A percentile compares a stretch with the other conserved stretches of the same genome.
These are phyloP conservation scores for Solea solea DNA, from an alignment of 2,113 vertebrate genomes.

Conservation along the genomic window DNA sequence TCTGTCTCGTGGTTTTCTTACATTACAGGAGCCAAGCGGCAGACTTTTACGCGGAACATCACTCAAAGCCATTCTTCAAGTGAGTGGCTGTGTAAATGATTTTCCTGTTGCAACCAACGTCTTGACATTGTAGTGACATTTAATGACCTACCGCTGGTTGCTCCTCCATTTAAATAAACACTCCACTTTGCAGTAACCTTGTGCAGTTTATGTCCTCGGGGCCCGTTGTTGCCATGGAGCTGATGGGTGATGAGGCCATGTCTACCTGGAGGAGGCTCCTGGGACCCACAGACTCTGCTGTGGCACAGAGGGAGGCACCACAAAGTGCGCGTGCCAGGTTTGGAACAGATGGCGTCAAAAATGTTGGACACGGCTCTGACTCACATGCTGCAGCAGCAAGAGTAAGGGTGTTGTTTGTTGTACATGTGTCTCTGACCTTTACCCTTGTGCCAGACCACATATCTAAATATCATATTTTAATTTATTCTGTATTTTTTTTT, in stretches of 20 bases:
- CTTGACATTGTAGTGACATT: constrained; percentile 46
- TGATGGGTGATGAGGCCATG: constrained; percentile 91
- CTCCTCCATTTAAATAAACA: background rate
- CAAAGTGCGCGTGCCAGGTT: constrained; percentile 84
- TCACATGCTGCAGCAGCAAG: constrained; percentile 89
- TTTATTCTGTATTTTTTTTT: constrained; percentile 34
- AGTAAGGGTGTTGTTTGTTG: constrained; percentile 80
- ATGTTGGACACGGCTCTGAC: constrained; percentile 90
- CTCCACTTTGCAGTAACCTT: constrained; percentile 83
- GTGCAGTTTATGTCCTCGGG: constrained; percentile 89
- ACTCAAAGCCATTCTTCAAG: constrained; percentile 91
- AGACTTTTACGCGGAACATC: constrained; percentile 92
- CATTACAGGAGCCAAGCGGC: constrained; percentile 90
- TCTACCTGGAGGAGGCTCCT: constrained; percentile 87
- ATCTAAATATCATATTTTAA: background rate
- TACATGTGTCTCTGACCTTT: background rate
- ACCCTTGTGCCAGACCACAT: background rate
- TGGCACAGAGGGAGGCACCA: constrained; percentile 83
- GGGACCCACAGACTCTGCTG: constrained; percentile 83
- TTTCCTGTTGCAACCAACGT: constrained; percentile 44
- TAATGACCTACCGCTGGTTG: background rate
- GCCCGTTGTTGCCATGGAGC: constrained; percentile 91
- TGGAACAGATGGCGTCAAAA: constrained; percentile 85
- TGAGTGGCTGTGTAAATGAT: constrained; percentile 83
- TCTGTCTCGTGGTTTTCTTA: constrained; percentile 66